Conservation (phyloP, 2,113 vertebrate species). For the Psilopsiagon aymara region DNA sequence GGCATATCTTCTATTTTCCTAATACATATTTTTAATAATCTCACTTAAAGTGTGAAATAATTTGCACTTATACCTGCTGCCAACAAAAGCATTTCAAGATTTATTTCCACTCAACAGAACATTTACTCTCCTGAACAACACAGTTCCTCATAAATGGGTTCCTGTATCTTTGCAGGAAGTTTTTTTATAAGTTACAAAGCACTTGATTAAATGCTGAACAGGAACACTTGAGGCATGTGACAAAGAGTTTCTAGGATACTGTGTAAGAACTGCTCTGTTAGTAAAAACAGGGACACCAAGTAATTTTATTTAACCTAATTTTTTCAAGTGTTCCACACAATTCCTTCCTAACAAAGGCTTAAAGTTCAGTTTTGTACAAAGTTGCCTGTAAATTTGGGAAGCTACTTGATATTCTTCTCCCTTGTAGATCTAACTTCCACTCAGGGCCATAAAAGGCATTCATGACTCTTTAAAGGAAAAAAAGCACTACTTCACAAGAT, state of each 20-base stretch:
- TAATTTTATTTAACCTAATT: slow-evolving; percentile 67
- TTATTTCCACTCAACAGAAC: not conserved
- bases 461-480: not conserved
- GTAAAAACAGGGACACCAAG: slow-evolving; percentile 61
- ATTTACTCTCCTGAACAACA: not conserved
- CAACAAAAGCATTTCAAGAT: not conserved
- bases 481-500: not conserved
- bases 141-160: slow-evolving; percentile 10
- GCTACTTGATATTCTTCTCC: not conserved
- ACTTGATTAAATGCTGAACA: slow-evolving; percentile 59
- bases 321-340: slow-evolving; percentile 24
- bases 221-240: slow-evolving; percentile 34
- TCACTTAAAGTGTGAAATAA: not conserved
- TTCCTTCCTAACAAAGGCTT: slow-evolving; percentile 15
- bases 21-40: not conserved
- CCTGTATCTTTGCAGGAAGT: slow-evolving; percentile 10
- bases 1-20: not conserved
- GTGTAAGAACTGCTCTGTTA: slow-evolving; percentile 1
- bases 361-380: slow-evolving; percentile 23
- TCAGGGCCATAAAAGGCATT: not conserved
- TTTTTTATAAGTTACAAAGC: slow-evolving; percentile 28
- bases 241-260: slow-evolving; percentile 55
- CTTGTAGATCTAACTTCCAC: not conserved
- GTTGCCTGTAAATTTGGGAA: not conserved
- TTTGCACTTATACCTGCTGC: not conserved